Conservation (phyloP, 2,888 invertebrate species). For the Elegia similella region DNA sequence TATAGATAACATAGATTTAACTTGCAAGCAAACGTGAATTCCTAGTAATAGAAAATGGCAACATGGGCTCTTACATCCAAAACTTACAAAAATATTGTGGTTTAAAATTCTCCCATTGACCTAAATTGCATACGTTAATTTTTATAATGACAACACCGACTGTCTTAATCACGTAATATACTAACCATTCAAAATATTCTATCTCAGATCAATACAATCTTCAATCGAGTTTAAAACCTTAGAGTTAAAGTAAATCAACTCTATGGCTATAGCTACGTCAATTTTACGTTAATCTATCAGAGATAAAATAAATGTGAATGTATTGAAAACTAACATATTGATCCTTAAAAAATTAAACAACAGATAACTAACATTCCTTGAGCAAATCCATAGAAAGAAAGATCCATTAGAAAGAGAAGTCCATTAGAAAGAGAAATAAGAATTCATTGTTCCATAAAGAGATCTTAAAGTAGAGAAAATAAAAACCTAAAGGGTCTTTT, state of each 20-base stretch:
- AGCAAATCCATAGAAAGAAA: slow-evolving; percentile 45
- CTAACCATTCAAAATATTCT: too few relatives aligned
- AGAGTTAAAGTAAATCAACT: too few relatives aligned
- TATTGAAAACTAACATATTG: slow-evolving; percentile 27
- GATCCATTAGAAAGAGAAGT: slow-evolving; percentile 23
- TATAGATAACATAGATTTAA: slow-evolving; percentile 32
- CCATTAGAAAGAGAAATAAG: slow-evolving; percentile 31
- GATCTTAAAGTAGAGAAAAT: slow-evolving; percentile 52
- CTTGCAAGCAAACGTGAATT: slow-evolving; percentile 42
- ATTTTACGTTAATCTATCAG: too few relatives aligned
- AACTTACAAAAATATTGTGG: slow-evolving; percentile 1
- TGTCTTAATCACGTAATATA: slow-evolving; percentile 25
- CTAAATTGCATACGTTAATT: not conserved
- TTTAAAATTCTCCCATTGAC: not conserved
- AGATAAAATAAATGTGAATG: too few relatives aligned
- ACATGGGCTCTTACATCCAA: slow-evolving; percentile 30
- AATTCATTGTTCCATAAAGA: slow-evolving; percentile 62
- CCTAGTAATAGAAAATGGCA: slow-evolving; percentile 40
- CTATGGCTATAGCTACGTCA: too few relatives aligned
- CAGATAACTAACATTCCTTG: slow-evolving; percentile 59
- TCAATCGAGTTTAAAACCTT: too few relatives aligned
- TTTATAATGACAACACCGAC: slow-evolving; percentile 29
- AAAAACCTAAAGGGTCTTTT: slow-evolving; percentile 37
- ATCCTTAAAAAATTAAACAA: slow-evolving; percentile 39
- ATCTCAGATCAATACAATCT: too few relatives aligned